phyloP scores from a whole-genome alignment of 2,797 vertebrate genomes.

The Lepus townsendii region DNA sequence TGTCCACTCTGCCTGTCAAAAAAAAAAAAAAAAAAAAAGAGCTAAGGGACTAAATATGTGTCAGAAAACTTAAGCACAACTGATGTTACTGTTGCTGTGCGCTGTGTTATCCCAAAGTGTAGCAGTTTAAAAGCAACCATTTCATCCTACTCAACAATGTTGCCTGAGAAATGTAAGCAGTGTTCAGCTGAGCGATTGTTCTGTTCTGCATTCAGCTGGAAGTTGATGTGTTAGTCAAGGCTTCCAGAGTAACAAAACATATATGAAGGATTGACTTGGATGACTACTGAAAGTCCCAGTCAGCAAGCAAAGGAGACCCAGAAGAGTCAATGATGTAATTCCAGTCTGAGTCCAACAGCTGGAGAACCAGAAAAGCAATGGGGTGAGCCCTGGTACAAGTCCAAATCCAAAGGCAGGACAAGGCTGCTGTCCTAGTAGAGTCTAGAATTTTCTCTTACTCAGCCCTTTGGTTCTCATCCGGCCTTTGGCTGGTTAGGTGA shows the following conservation, averaged over 20 bases:
- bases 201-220: background rate
- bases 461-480: background rate
- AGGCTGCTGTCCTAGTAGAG: background rate
- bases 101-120: background rate
- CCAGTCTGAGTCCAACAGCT: background rate
- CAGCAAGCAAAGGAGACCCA: background rate
- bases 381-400: background rate
- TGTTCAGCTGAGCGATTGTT: background rate
- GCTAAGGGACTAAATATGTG: background rate
- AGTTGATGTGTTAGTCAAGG: background rate
- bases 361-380: background rate
- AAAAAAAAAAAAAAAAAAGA: background rate
- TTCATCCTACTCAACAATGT: background rate
- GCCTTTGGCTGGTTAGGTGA: background rate
- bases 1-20: too few species aligned
- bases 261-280: background rate
- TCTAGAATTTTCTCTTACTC: background rate
- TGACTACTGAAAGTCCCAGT: background rate
- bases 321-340: background rate
- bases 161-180: background rate
- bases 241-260: background rate
- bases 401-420: background rate
- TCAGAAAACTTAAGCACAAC: background rate
- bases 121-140: background rate
- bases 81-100: background rate